Percentiles rank a stretch among this genome's conserved stretches.
These are phyloP conservation scores for Lophius americanus DNA, from an alignment of 2,797 vertebrate species.

Conservation along the genomic window DNA sequence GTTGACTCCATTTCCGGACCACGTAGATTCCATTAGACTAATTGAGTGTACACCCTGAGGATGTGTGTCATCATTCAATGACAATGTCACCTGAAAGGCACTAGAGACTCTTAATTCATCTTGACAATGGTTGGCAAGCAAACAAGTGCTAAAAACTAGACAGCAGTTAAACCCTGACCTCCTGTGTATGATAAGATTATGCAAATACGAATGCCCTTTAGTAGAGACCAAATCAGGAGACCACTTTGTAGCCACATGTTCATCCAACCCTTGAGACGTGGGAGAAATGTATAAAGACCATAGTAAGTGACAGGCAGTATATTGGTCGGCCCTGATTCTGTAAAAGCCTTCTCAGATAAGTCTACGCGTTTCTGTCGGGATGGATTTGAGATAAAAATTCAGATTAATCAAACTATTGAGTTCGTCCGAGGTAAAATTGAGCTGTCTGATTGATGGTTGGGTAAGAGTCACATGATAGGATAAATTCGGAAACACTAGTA, in stretches of 20 bases:
- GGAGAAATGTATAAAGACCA: background rate
- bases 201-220: background rate
- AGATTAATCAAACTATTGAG: too few relatives aligned
- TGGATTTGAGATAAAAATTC: background rate
- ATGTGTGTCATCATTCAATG: slow-evolving; percentile 6
- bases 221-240: background rate
- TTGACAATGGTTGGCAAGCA: background rate
- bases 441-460: too few relatives aligned
- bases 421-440: too few relatives aligned
- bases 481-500: too few relatives aligned
- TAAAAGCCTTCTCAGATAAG: background rate
- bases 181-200: background rate
- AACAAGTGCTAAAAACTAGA: background rate
- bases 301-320: background rate
- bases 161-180: background rate
- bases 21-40: slow-evolving; percentile 8
- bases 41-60: background rate
- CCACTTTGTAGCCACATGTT: background rate
- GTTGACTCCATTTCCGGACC: background rate
- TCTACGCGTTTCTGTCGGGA: background rate
- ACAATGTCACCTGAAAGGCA: background rate
- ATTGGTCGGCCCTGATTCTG: background rate
- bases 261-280: background rate
- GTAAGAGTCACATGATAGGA: too few relatives aligned
- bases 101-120: background rate